Base-by-base conservation (phyloP, 1,140 invertebrate species). In the Drosophila arawakana region DNA sequence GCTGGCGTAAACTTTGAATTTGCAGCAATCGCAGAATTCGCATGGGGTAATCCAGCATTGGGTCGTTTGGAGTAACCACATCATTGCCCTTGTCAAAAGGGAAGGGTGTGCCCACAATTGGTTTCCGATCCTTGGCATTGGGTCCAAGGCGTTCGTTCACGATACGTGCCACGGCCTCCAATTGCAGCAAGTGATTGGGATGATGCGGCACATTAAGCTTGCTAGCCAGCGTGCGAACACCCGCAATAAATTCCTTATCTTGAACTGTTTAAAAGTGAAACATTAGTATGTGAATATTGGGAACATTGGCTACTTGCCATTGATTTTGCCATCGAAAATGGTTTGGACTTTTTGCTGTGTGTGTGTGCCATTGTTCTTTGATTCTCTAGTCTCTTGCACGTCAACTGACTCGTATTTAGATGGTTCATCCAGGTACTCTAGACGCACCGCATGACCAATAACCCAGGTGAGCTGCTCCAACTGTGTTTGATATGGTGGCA, bases 21-120 rank as follows among this genome's bases (percentile, higher is more conserved):
- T 98, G 98, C 3, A 99, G 92, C 13, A 99, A 94, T 43, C 97
- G 94, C 25, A 99, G 93, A 44, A 98, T 95, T 93, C 96, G 96
- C 4, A 96, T 95, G 10, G 97, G 97, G 86, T 96, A 95, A 77
- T 97, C 96, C 58, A 96, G 82, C 73, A 95, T 93, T 47, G 94
- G 93, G 73, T 97, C 95, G 84, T 95, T 93, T 10, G 44, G 50
- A 13, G 96, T 92, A 0, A 91, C 81, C 1, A 90, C 60, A 57
- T 92, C 86, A 55, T 92, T 84, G 8, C 91, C 90, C 58, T 92
- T 85, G 44, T 96, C 94, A 82, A 94, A 95, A 8, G 95, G 94
- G 89, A 95, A 96, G 1, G 95, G 93, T 79, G 95, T 95, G 11
- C 95, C 95, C 93, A 95, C 92, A 86, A 94, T 94, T n/a, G 94